Percentiles rank a stretch among this genome's conserved stretches.
phyloP scores from a whole-genome alignment of 2,113 vertebrate genomes.

The Cairina moschata region DNA sequence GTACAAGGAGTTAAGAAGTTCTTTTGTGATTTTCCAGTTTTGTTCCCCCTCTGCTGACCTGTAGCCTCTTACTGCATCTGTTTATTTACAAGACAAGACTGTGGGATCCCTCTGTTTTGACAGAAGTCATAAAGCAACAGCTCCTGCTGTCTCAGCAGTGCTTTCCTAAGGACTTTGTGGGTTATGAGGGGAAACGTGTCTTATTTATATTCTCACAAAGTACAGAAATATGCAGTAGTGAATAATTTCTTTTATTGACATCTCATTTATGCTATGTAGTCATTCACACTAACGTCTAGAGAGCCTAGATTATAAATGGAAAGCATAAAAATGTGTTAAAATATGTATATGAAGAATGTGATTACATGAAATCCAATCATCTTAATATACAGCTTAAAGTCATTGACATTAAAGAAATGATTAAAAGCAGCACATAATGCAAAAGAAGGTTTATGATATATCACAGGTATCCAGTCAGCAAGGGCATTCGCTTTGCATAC shows the following conservation, averaged over 20 bases:
- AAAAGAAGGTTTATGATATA: not conserved
- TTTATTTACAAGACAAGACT: not conserved
- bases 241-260: conserved; percentile 62
- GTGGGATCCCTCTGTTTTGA: not conserved
- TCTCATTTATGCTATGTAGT: conserved; percentile 13
- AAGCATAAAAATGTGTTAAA: not conserved
- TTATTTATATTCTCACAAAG: not conserved
- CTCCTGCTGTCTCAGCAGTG: not conserved
- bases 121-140: not conserved
- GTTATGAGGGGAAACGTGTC: not conserved
- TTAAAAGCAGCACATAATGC: not conserved
- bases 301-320: not conserved
- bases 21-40: not conserved
- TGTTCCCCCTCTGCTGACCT: not conserved
- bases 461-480: not conserved
- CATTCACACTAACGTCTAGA: not conserved
- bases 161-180: not conserved
- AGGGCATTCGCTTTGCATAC: not conserved
- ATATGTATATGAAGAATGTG: not conserved
- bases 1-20: not conserved
- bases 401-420: not conserved
- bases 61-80: not conserved
- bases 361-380: not conserved
- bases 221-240: conserved; percentile 2
- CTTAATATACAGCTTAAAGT: not conserved